A percentile compares a stretch with the other conserved stretches of the same genome.
Evolutionary conservation across 2,888 invertebrate genomes (phyloP).

Genomic region (Zelleria hepariella): DNA sequence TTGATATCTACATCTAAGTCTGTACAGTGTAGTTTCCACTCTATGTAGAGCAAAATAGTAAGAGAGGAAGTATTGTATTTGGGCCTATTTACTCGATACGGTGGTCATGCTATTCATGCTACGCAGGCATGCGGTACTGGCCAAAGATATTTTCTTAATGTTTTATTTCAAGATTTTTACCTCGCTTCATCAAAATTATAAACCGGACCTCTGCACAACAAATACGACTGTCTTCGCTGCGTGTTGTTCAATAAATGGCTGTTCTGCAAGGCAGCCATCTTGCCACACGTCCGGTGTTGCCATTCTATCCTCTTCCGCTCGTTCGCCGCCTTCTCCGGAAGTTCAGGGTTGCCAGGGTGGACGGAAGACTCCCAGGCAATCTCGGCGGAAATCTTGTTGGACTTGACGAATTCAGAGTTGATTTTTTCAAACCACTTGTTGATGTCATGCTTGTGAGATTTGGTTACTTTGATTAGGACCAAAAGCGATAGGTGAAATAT

Average conservation of each 20-base stretch:
- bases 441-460: constrained; percentile 20
- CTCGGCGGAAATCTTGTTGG: constrained; percentile 41
- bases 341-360: constrained; percentile 30
- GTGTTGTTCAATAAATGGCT: constrained; percentile 33
- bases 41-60: no score
- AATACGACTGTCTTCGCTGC: constrained; percentile 67
- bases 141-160: no score
- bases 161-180: constrained; percentile 43
- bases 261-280: constrained; percentile 26
- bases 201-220: constrained; percentile 76
- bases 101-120: no score
- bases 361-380: constrained; percentile 53
- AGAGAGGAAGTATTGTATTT: no score
- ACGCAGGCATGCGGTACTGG: no score
- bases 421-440: constrained; percentile 35
- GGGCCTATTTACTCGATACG: no score
- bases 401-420: constrained; percentile 35
- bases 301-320: constrained; percentile 37
- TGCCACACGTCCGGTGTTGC: constrained; percentile 38
- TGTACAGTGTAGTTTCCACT: no score
- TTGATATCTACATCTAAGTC: no score
- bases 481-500: constrained; percentile 3
- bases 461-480: constrained; percentile 13
- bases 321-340: constrained; percentile 27
- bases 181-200: constrained; percentile 68